A percentile compares a stretch with the other conserved stretches of the same genome.
Conservation (phyloP, 1,140 invertebrate species). For the Reticulitermes speratus region DNA sequence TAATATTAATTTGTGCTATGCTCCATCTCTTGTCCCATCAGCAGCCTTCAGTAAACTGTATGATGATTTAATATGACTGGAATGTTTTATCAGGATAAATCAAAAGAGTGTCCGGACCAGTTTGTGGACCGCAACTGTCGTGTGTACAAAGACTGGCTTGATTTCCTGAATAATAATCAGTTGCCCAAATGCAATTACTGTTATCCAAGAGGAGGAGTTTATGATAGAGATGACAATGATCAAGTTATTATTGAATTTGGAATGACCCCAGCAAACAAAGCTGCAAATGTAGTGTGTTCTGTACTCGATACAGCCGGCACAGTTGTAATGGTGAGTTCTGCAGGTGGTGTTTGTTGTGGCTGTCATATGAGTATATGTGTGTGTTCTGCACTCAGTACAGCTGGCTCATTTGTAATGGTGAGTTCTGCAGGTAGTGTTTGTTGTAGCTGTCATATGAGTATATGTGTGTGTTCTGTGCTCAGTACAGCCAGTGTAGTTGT, state of each 20-base stretch:
- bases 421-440: too few relatives aligned
- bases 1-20: too few relatives aligned
- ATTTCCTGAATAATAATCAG: constrained; percentile 44
- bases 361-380: too few relatives aligned
- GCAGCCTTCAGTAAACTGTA: too few relatives aligned
- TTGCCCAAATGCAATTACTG: constrained; percentile 44
- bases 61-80: background rate
- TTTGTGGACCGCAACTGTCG: constrained; percentile 44
- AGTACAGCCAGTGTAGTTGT: too few relatives aligned
- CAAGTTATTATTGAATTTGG: constrained; percentile 40
- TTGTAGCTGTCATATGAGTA: too few relatives aligned
- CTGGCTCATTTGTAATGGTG: too few relatives aligned
- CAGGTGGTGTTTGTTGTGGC: too few relatives aligned
- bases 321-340: constrained; percentile 27
- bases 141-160: constrained; percentile 44
- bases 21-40: too few relatives aligned
- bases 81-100: background rate
- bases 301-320: constrained; percentile 42
- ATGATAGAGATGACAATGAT: constrained; percentile 30
- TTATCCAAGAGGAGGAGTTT: constrained; percentile 43
- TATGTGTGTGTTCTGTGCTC: too few relatives aligned
- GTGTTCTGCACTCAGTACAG: too few relatives aligned
- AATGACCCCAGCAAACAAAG: constrained; percentile 45
- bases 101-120: background rate
- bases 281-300: constrained; percentile 36